Evolutionary conservation across 2,797 vertebrate species (phyloP).

Genomic region (Crocodylus rhombifer): DNA sequence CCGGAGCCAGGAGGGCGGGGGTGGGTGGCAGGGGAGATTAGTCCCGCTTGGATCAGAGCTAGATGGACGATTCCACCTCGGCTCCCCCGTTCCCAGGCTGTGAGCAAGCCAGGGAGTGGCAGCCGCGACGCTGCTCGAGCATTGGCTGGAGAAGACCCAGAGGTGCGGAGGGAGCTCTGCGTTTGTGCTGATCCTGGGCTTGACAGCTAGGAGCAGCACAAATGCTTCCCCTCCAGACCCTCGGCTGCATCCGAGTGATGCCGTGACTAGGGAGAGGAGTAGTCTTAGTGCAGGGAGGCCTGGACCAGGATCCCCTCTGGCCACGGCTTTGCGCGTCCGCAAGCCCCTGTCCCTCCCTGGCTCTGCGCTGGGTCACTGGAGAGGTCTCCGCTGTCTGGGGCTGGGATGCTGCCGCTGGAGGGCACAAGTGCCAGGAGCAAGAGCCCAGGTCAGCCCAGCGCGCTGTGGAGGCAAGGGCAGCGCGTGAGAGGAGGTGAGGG

Average conservation of each 20-base stretch:
- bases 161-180: accelerated
- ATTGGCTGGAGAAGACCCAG: background rate
- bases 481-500: background rate
- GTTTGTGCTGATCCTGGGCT: background rate
- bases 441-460: background rate
- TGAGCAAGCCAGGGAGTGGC: background rate
- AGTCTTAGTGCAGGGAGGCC: background rate
- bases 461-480: background rate
- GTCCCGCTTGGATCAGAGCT: too few relatives aligned
- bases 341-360: too few relatives aligned
- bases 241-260: background rate
- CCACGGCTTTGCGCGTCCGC: background rate
- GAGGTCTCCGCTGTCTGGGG: background rate
- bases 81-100: background rate
- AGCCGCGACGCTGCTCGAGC: accelerated
- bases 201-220: background rate
- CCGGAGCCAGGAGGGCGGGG: background rate
- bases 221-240: background rate
- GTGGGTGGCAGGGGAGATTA: too few relatives aligned
- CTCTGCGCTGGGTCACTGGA: background rate
- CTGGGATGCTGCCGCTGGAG: background rate
- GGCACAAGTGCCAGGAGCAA: background rate
- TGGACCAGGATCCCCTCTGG: background rate
- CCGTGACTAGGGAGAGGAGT: background rate
- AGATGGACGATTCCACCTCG: too few relatives aligned